Percentiles rank a stretch among this genome's conserved stretches.
Evolutionary conservation across 1,140 invertebrate genomes (phyloP).

Genomic region (Drepana arcuata): DNA sequence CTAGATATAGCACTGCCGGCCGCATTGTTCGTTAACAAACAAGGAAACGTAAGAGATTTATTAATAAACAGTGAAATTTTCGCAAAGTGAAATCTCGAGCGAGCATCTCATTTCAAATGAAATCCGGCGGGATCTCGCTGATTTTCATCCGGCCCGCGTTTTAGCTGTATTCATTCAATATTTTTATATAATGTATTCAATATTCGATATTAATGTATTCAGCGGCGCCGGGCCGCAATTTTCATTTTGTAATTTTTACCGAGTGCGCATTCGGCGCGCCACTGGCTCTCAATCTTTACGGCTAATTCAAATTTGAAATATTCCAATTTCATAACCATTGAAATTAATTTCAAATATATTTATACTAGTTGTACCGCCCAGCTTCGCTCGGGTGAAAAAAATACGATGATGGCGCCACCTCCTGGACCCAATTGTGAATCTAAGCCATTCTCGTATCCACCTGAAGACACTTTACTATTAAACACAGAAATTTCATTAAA

Average conservation of each 20-base stretch:
- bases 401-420: too few species aligned
- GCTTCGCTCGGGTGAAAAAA: too few species aligned
- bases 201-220: conserved; percentile 71
- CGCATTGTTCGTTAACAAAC: too few species aligned
- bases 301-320: too few species aligned
- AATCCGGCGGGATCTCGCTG: conserved; percentile 50
- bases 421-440: too few species aligned
- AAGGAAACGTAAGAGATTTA: conserved; percentile 8
- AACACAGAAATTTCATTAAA: too few species aligned
- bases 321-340: too few species aligned
- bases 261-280: conserved; percentile 42
- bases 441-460: too few species aligned
- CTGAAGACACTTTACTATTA: too few species aligned
- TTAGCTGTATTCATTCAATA: conserved; percentile 60
- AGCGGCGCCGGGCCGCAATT: conserved; percentile 63
- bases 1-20: too few species aligned
- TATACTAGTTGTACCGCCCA: too few species aligned
- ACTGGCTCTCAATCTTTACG: conserved; percentile 35
- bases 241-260: conserved; percentile 71
- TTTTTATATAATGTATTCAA: conserved; percentile 69
- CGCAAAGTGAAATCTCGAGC: background rate
- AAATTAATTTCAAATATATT: too few species aligned
- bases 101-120: conserved; percentile 58
- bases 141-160: conserved; percentile 54
- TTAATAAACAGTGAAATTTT: conserved; percentile 52